Percentiles rank a stretch among this genome's conserved stretches.
These are phyloP conservation scores for Parauchenoglanis ngamensis DNA, from an alignment of 2,797 vertebrate genomes.

Conservation along the genomic window DNA sequence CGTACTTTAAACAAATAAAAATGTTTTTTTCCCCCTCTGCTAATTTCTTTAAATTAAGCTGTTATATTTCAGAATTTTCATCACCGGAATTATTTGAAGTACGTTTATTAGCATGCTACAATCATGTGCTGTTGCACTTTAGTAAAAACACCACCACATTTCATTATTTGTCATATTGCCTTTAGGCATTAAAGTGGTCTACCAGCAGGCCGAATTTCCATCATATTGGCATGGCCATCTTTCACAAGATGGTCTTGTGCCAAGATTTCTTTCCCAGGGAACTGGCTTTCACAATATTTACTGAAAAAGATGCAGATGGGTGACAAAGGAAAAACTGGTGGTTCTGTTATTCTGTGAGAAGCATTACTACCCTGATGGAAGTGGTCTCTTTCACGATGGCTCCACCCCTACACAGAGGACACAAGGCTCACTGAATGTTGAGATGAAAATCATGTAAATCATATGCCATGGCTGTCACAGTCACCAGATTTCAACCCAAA, in stretches of 20 bases:
- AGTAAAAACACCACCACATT: neutral
- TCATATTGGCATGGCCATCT: neutral
- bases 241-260: neutral
- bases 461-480: neutral
- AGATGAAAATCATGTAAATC: neutral
- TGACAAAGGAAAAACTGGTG: neutral
- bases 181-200: neutral
- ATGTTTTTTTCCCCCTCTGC: neutral
- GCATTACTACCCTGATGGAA: neutral
- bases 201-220: neutral
- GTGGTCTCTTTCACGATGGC: neutral
- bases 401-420: neutral
- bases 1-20: neutral
- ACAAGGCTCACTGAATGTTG: neutral
- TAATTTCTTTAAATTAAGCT: neutral
- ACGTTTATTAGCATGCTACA: neutral
- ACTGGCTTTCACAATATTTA: constrained; percentile 4
- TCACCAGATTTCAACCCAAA: neutral
- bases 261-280: neutral
- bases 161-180: neutral
- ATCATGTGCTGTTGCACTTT: neutral
- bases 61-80: neutral
- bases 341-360: neutral
- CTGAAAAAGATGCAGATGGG: neutral
- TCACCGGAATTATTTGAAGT: neutral